Conservation (phyloP, 2,113 vertebrate species). For the Herpailurus yagouaroundi region DNA sequence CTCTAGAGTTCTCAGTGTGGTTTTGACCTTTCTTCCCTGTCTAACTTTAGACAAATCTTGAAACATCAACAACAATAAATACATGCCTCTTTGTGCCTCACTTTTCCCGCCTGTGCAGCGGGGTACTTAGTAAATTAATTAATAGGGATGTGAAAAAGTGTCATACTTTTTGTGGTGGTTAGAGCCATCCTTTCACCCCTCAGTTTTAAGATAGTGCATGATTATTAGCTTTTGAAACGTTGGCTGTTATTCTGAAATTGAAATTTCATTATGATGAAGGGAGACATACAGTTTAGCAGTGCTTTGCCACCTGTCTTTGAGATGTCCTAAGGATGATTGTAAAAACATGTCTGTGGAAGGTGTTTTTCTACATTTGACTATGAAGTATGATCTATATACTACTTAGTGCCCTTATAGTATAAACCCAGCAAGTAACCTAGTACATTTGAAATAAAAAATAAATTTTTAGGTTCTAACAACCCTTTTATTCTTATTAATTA, state of each 20-base stretch:
- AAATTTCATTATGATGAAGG: slow-evolving; percentile 37
- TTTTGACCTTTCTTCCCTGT: not conserved
- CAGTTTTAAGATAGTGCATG: not conserved
- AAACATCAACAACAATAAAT: not conserved
- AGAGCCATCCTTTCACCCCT: not conserved
- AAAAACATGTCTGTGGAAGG: slow-evolving; percentile 18
- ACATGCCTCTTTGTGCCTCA: slow-evolving; percentile 22
- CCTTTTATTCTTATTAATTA: not conserved
- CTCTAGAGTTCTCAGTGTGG: not conserved
- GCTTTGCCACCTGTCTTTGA: slow-evolving; percentile 7
- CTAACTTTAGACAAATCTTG: not conserved
- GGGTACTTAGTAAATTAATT: not conserved
- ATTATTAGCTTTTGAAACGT: slow-evolving; percentile 26
- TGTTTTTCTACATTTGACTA: not conserved
- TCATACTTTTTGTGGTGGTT: not conserved
- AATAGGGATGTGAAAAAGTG: not conserved
- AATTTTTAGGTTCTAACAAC: slow-evolving; percentile 39
- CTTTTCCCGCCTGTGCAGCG: not conserved
- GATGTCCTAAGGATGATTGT: not conserved
- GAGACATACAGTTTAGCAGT: not conserved
- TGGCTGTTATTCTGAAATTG: not conserved
- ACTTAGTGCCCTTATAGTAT: not conserved
- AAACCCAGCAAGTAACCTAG: slow-evolving; percentile 31
- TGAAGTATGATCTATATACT: not conserved
- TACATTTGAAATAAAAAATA: slow-evolving; percentile 33